These are phyloP conservation scores for Caretta caretta DNA, from an alignment of 2,113 vertebrate species.

Conservation along the genomic window DNA sequence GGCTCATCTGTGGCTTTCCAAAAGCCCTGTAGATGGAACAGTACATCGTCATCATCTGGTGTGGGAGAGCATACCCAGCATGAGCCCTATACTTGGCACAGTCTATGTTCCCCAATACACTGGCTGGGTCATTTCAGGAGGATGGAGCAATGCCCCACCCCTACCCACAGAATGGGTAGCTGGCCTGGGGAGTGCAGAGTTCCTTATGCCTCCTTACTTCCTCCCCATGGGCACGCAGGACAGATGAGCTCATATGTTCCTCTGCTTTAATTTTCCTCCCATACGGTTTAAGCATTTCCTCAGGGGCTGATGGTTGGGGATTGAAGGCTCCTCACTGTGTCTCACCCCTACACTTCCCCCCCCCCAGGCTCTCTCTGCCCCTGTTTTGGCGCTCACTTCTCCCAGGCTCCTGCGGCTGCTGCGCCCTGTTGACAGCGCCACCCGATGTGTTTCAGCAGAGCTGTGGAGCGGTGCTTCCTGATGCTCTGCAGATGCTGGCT, in stretches of 20 bases:
- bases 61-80: neutral
- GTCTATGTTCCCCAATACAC: neutral
- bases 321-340: neutral
- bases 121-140: neutral
- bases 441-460: neutral
- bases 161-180: neutral
- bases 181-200: fast-evolving
- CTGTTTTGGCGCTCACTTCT: constrained; percentile 5
- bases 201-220: neutral
- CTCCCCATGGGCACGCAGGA: neutral
- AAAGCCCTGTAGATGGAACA: neutral
- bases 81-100: neutral
- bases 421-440: neutral
- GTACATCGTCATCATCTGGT: neutral
- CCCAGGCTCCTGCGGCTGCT: neutral
- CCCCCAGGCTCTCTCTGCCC: neutral
- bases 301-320: neutral
- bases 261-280: neutral
- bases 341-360: neutral
- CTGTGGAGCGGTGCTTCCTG: neutral
- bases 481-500: constrained; percentile 66
- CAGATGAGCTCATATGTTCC: neutral
- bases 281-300: neutral
- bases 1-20: neutral
- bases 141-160: neutral